phyloP scores from a whole-genome alignment of 2,797 vertebrate species.

The Malurus splendens region DNA sequence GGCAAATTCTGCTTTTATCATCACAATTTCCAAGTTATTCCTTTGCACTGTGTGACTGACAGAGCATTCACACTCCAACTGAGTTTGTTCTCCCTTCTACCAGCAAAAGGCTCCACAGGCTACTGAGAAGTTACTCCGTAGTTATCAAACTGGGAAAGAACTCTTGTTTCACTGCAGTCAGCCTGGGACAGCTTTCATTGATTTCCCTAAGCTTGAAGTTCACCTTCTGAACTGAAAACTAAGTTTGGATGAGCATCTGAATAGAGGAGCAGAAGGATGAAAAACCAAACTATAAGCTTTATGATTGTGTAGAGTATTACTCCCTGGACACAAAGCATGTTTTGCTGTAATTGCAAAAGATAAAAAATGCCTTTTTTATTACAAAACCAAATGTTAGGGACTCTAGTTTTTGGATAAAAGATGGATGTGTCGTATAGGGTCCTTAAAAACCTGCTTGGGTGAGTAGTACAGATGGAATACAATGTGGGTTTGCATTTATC shows the following conservation, averaged over 20 bases:
- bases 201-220: background rate
- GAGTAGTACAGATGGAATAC: conserved; percentile 30
- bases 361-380: conserved; percentile 15
- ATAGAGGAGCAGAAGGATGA: background rate
- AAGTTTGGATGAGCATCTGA: background rate
- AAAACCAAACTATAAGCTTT: background rate
- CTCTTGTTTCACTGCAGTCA: background rate
- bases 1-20: conserved; percentile 12
- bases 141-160: background rate
- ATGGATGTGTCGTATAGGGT: background rate
- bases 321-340: background rate
- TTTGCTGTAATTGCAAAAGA: conserved; percentile 26
- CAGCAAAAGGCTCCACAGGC: background rate
- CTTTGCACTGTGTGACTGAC: background rate
- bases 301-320: background rate
- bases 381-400: background rate
- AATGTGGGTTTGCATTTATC: conserved; percentile 35
- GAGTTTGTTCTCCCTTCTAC: background rate
- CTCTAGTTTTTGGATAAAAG: conserved; percentile 2
- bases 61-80: background rate
- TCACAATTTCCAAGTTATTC: background rate
- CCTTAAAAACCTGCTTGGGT: background rate
- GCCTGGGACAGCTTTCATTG: background rate
- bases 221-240: background rate
- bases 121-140: background rate